Percentiles rank a stretch among this genome's conserved stretches.
Conservation (phyloP, 2,113 vertebrate species). For the Pelecanoides urinatrix region DNA sequence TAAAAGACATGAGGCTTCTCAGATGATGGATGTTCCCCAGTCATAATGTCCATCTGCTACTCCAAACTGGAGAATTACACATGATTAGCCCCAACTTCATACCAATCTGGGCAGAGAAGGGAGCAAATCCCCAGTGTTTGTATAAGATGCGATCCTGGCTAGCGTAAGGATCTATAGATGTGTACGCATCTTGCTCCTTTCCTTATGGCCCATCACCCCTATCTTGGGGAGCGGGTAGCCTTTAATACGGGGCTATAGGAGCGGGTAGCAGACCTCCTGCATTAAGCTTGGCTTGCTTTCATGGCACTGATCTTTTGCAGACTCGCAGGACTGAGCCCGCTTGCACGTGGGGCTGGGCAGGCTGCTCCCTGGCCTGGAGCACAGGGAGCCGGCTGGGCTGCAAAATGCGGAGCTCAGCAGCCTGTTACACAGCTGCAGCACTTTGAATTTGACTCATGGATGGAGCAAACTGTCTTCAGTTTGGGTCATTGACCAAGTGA, state of each 20-base stretch:
- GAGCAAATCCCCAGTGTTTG: too few relatives aligned
- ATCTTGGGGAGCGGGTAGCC: too few relatives aligned
- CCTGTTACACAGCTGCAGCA: not conserved
- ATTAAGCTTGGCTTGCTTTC: not conserved
- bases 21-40: not conserved
- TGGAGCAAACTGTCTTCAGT: not conserved
- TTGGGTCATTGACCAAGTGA: not conserved
- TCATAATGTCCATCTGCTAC: not conserved
- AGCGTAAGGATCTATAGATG: not conserved
- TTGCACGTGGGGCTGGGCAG: not conserved
- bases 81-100: not conserved
- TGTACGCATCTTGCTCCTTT: not conserved
- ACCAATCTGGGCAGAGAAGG: not conserved
- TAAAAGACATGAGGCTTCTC: not conserved
- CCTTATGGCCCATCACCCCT: too few relatives aligned
- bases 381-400: too few relatives aligned
- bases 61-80: not conserved
- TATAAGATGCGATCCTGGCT: not conserved
- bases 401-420: not conserved
- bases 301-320: not conserved
- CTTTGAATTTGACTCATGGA: rapidly evolving
- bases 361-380: too few relatives aligned
- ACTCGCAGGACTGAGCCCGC: not conserved
- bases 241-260: too few relatives aligned
- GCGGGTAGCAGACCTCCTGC: not conserved